Evolutionary conservation across 2,113 vertebrate species (phyloP), one percentile per base, ranked within the genome.

Genomic region (Maccullochella peelii): DNA sequence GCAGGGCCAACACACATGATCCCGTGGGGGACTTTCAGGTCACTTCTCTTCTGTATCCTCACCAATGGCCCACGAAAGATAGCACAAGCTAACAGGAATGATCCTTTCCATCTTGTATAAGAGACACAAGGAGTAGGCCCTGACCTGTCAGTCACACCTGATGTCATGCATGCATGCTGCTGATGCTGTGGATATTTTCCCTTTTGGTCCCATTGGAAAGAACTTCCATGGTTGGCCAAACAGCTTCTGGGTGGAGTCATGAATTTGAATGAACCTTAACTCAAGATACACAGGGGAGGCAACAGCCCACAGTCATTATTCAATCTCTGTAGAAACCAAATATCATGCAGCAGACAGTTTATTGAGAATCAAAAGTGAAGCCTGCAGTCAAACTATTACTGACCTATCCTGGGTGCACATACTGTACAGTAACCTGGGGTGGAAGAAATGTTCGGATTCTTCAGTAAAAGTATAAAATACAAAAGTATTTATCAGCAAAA

Each of bases 241-340:
- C 36, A 59, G 67, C 61, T 36, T 36, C 33, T 65, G 33, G 68
- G 74, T 66, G 40, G 30, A 70, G 58, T 42, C n/a, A 55, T 58
- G 44, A 42, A n/a, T 76, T 11, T 59, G 40, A 62, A 63, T 54
- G 5, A 44, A 23, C 11, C 16, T n/a, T n/a, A 69, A 83, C 12
- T 44, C n/a, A 71, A n/a, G 23, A 50, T 50, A 23, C 38, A 66
- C 12, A 40, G 18, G 40, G 2, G 25, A 4, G 57, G 21, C 1
- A 57, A 18, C 11, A 72, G 21, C 36, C 14, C 50, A 50, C 23
- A 61, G 30, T 54, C n/a, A n/a, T 42, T 21, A 27, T 52, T 50
- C 21, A 61, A 50, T 47, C 20, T 25, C 3, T n/a, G 16, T n/a
- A 47, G 12, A 75, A 20, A 50, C 27, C 23, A 25, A 62, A n/a